phyloP scores from a whole-genome alignment of 2,113 vertebrate genomes.

The Thunnus maccoyii region DNA sequence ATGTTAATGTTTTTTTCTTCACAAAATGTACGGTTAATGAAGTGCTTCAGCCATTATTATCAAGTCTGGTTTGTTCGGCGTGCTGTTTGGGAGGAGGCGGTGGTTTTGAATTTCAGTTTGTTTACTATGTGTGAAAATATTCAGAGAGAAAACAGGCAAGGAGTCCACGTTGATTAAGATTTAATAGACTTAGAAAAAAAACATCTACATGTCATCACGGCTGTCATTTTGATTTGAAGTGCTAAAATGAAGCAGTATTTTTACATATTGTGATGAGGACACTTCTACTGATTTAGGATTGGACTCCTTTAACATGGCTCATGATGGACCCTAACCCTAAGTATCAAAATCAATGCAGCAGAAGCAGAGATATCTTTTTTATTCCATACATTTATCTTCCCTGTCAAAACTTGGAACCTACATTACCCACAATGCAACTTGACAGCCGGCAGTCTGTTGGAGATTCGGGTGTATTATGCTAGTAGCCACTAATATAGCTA shows the following conservation, averaged over 20 bases:
- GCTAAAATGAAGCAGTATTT: background rate
- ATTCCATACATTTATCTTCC: no score
- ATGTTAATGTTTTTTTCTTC: background rate
- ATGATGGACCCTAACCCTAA: no score
- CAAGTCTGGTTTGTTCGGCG: background rate
- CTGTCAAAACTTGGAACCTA: no score
- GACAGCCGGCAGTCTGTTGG: no score
- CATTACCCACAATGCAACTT: no score
- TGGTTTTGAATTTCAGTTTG: background rate
- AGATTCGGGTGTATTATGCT: no score
- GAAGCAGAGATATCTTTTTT: no score
- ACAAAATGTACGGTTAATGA: background rate
- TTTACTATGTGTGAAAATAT: background rate
- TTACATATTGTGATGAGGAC: background rate
- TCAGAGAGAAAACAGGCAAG: background rate
- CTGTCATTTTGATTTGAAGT: background rate
- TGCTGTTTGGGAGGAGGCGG: background rate
- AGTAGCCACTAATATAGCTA: no score
- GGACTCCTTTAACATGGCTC: no score
- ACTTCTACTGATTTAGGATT: no score
- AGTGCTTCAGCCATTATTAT: background rate
- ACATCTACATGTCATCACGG: background rate
- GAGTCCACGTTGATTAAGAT: background rate
- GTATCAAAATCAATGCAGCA: no score
- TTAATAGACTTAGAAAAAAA: background rate